These are phyloP conservation scores for Oreochromis grahami DNA, from an alignment of 2,797 vertebrate genomes.

Conservation along the genomic window DNA sequence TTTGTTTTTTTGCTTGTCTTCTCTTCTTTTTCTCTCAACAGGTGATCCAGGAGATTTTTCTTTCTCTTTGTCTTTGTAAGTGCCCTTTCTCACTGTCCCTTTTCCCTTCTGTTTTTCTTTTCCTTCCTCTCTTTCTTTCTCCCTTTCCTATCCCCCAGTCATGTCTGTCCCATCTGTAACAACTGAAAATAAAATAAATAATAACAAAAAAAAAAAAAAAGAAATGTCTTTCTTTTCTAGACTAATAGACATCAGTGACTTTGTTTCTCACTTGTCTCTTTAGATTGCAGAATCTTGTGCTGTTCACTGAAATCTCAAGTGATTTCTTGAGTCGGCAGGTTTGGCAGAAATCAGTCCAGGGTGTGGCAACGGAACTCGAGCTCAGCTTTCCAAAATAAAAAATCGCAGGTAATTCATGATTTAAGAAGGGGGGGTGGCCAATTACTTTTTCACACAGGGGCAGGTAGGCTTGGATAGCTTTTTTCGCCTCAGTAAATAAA, in stretches of 20 bases:
- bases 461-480: neutral
- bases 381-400: neutral
- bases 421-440: neutral
- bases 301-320: rapidly evolving
- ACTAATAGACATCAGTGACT: neutral
- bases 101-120: no score
- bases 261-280: neutral
- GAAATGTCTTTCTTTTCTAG: neutral
- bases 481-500: neutral
- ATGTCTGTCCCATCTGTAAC: no score
- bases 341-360: neutral
- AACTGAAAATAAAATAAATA: no score
- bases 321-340: neutral
- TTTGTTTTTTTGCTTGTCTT: no score
- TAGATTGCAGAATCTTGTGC: neutral
- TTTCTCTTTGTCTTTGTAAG: no score
- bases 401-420: neutral
- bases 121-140: no score
- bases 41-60: no score
- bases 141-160: no score
- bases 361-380: neutral
- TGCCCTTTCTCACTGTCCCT: no score
- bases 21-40: no score
- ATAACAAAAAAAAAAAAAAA: no score
- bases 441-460: neutral